A percentile compares a stretch with the other conserved stretches of the same genome.
phyloP scores from a whole-genome alignment of 2,888 invertebrate species.

The Acleris laterana region DNA sequence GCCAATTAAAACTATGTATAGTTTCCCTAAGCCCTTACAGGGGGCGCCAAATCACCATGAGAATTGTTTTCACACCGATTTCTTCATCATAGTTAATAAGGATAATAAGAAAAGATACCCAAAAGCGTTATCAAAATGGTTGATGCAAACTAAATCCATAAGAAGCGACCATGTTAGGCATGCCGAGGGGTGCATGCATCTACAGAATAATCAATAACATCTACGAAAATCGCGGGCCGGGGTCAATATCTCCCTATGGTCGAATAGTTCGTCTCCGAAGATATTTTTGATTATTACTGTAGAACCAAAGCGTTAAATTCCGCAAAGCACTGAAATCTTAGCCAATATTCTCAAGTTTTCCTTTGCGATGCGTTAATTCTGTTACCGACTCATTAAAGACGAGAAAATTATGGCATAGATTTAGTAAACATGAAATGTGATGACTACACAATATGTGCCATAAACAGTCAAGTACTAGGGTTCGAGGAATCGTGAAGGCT shows the following conservation, averaged over 20 bases:
- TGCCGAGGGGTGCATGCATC: conserved; percentile 58
- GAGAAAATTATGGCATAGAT: conserved; percentile 30
- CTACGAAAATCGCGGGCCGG: conserved; percentile 36
- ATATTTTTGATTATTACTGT: conserved; percentile 31
- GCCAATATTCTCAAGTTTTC: conserved; percentile 20
- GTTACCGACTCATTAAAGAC: neutral
- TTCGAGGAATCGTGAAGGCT: neutral
- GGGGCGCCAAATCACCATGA: conserved; percentile 79
- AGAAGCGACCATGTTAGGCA: conserved; percentile 64
- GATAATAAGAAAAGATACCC: conserved; percentile 56
- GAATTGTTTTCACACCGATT: conserved; percentile 75
- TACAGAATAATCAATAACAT: conserved; percentile 46
- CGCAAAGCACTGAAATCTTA: conserved; percentile 24
- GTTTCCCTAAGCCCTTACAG: conserved; percentile 58
- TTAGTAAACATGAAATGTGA: conserved; percentile 36
- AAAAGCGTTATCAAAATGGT: conserved; percentile 62
- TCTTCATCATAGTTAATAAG: conserved; percentile 70
- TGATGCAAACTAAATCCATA: conserved; percentile 65
- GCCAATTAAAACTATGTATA: neutral
- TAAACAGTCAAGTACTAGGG: neutral
- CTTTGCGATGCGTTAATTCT: neutral
- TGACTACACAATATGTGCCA: conserved; percentile 48
- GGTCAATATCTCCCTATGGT: too few species aligned
- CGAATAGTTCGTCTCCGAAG: conserved; percentile 4
- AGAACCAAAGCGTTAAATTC: conserved; percentile 24